A percentile compares a stretch with the other conserved stretches of the same genome.
These are phyloP conservation scores for Tachyglossus aculeatus DNA, from an alignment of 2,797 vertebrate genomes.

Conservation along the genomic window DNA sequence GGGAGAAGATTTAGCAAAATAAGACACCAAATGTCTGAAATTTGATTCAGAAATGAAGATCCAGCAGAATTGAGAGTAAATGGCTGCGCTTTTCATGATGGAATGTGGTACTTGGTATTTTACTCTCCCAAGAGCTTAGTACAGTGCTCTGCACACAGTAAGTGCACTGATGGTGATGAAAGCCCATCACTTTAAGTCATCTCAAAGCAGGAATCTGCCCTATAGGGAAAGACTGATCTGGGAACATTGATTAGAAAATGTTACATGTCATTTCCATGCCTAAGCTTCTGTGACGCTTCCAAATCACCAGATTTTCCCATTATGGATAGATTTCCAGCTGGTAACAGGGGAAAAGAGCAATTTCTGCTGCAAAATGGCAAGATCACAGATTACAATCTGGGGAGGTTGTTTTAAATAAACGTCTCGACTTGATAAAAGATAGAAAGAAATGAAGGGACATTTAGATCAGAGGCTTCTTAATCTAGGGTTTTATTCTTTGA, in stretches of 20 bases:
- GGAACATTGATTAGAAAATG: conserved; percentile 30
- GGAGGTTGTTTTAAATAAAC: conserved; percentile 7
- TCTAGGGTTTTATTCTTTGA: too few relatives aligned
- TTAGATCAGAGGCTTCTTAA: conserved; percentile 16
- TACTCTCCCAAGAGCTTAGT: too few relatives aligned
- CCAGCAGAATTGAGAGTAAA: conserved; percentile 38
- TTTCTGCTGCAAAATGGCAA: not conserved
- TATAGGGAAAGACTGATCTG: conserved; percentile 30
- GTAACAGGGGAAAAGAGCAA: conserved; percentile 42
- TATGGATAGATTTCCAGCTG: conserved; percentile 18
- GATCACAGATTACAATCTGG: not conserved
- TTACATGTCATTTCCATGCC: conserved; percentile 20
- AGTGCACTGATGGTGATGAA: conserved; percentile 35
- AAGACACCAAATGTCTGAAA: conserved; percentile 32
- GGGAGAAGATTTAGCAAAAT: conserved; percentile 44
- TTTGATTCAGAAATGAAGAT: conserved; percentile 38
- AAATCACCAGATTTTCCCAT: conserved; percentile 37
- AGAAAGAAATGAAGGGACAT: conserved; percentile 39
- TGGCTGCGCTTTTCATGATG: too few relatives aligned
- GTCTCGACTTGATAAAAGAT: too few relatives aligned
- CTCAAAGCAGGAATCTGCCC: conserved; percentile 42
- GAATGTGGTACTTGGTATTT: too few relatives aligned
- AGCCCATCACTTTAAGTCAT: conserved; percentile 23
- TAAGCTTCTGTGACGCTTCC: conserved; percentile 29
- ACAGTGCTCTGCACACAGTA: too few relatives aligned